Evolutionary conservation across 2,888 invertebrate species (phyloP), one percentile per base, ranked within the genome.

Genomic region (Anticlea derivata): DNA sequence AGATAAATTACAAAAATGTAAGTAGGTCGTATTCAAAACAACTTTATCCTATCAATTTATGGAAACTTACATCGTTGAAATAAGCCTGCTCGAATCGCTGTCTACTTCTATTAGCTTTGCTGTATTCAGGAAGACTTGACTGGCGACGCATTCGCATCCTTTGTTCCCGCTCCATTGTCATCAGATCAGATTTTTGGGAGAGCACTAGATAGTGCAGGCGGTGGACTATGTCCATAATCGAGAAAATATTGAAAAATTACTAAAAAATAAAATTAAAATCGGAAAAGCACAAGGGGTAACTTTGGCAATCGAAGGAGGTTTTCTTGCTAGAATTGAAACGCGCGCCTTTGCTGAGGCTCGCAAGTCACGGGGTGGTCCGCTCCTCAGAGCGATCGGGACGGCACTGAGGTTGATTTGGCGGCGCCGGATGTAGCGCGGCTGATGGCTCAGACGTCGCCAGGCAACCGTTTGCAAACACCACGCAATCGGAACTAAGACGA

Each of bases 91-190:
- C 89, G 49, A 88, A 69, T 31, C 85, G 76, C 56, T 89, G 89
- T 24, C 88, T 72, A 23, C 77, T 75, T 68, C 80, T 88, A 61
- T 77, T 84, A 8, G 83, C 75, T 70, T 80, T 86, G 66, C 81
- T 88, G 62, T 90, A 86, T 54, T 91, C 91, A 4, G 91, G 91
- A 48, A 91, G 79, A 67, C 91, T 91, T 38, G 90, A 88, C 55
- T 91, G 90, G 1, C 91, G 78, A 8, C 89, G 78, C 66, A 90
- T 81, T 58, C 88, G 80, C 78, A 86, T 70, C 57, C 88, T 76
- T 63, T 91, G 88, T 62, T 90, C 91, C 45, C 90, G 71, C 37
- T 91, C 91, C 85, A 91, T 86, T 1, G 88, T 90, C 88, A 91
- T 83, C 53, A 91, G 70, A 67, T 91, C 91, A 12, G 89, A 89